Evolutionary conservation across 2,888 invertebrate species (phyloP).

Genomic region (Conistra vaccinii): DNA sequence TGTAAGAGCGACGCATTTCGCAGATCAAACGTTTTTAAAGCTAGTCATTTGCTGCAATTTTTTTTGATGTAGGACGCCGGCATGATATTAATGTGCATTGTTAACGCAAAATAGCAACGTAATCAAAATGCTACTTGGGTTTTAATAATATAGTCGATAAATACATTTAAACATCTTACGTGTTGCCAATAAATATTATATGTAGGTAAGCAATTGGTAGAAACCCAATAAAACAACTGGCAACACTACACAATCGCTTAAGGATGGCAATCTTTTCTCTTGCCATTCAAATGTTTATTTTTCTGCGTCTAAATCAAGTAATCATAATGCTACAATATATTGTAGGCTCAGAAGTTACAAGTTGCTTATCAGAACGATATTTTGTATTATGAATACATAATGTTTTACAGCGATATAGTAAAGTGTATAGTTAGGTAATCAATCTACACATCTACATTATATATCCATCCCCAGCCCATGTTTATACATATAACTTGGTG

Average conservation of each 20-base stretch:
- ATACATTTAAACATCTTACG: conserved; percentile 26
- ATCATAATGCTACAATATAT: conserved; percentile 5
- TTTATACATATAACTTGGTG: conserved; percentile 22
- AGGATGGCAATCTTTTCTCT: conserved; percentile 21
- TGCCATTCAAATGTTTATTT: conserved; percentile 18
- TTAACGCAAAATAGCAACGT: conserved; percentile 27
- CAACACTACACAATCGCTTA: conserved; percentile 30
- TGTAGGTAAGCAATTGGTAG: conserved; percentile 28
- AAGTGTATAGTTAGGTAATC: conserved; percentile 20
- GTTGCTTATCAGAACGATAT: conserved; percentile 11
- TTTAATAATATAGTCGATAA: conserved; percentile 31
- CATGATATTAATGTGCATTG: conserved; percentile 56
- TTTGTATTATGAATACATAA: conserved; percentile 34
- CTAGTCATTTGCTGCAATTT: conserved; percentile 81
- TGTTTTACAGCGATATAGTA: conserved; percentile 22
- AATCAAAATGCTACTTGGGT: conserved; percentile 36
- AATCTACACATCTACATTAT: conserved; percentile 17
- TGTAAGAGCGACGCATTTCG: conserved; percentile 51
- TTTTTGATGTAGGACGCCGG: conserved; percentile 48
- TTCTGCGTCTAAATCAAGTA: background rate
- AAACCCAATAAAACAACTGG: conserved; percentile 24
- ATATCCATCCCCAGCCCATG: background rate
- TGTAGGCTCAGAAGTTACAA: conserved; percentile 8
- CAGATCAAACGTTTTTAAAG: conserved; percentile 68
- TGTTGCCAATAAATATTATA: conserved; percentile 55